Conservation (phyloP, 2,113 vertebrate species). For the Oriolus oriolus region DNA sequence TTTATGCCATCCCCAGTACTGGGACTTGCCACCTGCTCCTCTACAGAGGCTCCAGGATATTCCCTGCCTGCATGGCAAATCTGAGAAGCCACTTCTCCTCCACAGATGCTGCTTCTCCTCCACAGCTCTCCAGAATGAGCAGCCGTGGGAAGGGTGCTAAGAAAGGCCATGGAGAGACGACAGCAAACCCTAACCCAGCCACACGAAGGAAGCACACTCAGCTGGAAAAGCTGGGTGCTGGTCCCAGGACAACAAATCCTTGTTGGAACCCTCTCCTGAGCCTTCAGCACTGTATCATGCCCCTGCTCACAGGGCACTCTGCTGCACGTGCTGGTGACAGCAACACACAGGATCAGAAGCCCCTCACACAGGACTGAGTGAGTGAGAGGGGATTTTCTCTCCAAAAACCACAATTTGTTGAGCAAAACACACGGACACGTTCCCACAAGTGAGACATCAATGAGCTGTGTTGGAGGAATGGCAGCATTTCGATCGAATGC, state of each 20-base stretch:
- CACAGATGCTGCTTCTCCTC: not conserved
- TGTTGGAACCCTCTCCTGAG: not conserved
- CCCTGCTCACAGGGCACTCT: not conserved
- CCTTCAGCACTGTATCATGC: not conserved
- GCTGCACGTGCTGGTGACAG: not conserved
- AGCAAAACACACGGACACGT: not conserved
- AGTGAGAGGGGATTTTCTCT: not conserved
- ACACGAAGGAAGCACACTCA: not conserved
- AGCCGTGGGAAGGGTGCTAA: not conserved
- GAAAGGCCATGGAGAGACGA: not conserved
- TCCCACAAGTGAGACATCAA: not conserved
- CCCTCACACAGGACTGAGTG: not conserved
- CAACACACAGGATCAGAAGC: not conserved
- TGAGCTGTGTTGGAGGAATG: not conserved
- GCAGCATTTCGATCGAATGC: not conserved
- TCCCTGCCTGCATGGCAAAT: not conserved
- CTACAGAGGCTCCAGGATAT: not conserved
- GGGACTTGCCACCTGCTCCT: not conserved
- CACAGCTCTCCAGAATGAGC: not conserved
- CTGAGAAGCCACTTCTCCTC: not conserved
- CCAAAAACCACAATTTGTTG: not conserved
- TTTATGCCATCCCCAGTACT: not conserved
- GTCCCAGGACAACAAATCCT: not conserved
- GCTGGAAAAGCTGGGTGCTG: not conserved
- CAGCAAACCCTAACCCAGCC: not conserved